These are phyloP conservation scores for Centruroides vittatus DNA, from an alignment of 1,140 invertebrate genomes.

Conservation along the genomic window DNA sequence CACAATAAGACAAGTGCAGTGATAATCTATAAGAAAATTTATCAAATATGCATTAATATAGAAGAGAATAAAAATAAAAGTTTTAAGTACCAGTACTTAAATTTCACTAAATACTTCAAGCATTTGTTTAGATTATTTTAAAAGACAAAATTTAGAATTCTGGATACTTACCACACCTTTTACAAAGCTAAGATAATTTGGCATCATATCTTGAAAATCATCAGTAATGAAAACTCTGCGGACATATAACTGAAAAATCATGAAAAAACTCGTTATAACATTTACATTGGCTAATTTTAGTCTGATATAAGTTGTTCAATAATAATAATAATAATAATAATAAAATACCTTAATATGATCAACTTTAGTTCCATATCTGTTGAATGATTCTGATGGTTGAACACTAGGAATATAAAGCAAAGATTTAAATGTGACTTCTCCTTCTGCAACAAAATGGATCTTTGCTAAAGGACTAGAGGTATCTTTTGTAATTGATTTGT, in stretches of 20 bases:
- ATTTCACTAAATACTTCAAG: not conserved
- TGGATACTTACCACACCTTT: slow-evolving; percentile 57
- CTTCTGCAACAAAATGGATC: slow-evolving; percentile 97
- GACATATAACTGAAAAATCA: slow-evolving; percentile 57
- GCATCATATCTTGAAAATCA: slow-evolving; percentile 99
- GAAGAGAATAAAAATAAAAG: not conserved
- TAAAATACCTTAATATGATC: slow-evolving; percentile 78
- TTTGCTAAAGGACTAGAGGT: slow-evolving; percentile 97
- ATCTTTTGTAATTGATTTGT: slow-evolving; percentile 95
- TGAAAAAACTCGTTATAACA: too few relatives aligned
- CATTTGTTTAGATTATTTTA: not conserved
- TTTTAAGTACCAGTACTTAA: too few relatives aligned
- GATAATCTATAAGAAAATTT: too few relatives aligned
- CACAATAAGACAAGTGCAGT: too few relatives aligned
- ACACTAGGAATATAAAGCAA: slow-evolving; percentile 85
- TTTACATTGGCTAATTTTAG: too few relatives aligned
- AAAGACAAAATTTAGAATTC: not conserved
- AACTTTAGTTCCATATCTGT: slow-evolving; percentile 50
- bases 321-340: not conserved
- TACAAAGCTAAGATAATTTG: slow-evolving; percentile 90
- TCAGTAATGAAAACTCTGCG: slow-evolving; percentile 97
- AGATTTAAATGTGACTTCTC: slow-evolving; percentile 93
- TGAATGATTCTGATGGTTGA: slow-evolving; percentile 93
- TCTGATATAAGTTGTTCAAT: too few relatives aligned
- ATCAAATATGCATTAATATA: too few relatives aligned